A percentile compares a stretch with the other conserved stretches of the same genome.
These are phyloP conservation scores for Erebia palarica DNA, from an alignment of 2,888 invertebrate species.

Conservation along the genomic window DNA sequence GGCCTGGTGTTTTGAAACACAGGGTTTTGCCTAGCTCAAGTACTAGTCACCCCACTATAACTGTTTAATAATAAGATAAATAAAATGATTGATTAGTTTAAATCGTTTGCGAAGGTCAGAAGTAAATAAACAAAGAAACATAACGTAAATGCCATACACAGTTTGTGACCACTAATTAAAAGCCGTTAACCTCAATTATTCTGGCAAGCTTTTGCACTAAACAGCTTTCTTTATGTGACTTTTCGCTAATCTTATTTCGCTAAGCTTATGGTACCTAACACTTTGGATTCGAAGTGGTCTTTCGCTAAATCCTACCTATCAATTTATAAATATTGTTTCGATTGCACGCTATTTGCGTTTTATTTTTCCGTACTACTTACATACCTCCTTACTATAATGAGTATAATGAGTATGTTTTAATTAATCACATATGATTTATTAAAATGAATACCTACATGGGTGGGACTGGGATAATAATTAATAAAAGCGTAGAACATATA, in stretches of 20 bases:
- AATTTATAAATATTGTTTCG: background rate
- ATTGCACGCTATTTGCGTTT: too few relatives aligned
- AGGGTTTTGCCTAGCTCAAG: too few relatives aligned
- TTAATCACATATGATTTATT: background rate
- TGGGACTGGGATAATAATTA: too few relatives aligned
- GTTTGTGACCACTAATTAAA: background rate
- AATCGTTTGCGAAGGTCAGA: background rate
- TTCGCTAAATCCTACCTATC: background rate
- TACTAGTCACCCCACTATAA: too few relatives aligned
- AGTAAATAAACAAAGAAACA: background rate
- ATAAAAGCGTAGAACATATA: too few relatives aligned
- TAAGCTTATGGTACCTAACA: background rate
- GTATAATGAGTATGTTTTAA: too few relatives aligned
- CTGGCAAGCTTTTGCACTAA: background rate
- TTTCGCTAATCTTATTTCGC: background rate
- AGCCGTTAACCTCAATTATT: background rate
- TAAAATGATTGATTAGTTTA: too few relatives aligned
- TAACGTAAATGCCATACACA: background rate
- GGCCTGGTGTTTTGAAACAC: too few relatives aligned
- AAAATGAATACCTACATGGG: background rate
- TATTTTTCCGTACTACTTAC: background rate
- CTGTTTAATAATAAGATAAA: too few relatives aligned
- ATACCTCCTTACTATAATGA: too few relatives aligned
- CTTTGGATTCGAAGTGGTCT: background rate
- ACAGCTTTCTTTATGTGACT: constrained; percentile 12